Conservation (phyloP, 2,113 vertebrate species). For the Ondatra zibethicus region DNA sequence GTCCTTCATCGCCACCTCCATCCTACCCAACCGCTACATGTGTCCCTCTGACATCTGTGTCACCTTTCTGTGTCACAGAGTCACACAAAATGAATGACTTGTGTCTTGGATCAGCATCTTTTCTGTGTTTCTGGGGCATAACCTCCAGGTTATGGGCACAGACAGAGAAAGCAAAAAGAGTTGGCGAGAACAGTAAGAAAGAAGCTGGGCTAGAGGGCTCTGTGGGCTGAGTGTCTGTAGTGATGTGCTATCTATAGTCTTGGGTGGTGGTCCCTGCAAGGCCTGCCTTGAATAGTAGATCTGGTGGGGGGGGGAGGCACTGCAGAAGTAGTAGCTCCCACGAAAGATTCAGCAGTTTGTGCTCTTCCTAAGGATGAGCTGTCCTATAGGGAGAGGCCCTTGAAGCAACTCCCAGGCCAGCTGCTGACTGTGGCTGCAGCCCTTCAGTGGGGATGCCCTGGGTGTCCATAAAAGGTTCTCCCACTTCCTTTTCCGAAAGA, state of each 20-base stretch:
- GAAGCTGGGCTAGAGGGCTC: background rate
- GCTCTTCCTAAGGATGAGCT: background rate
- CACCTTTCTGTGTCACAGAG: background rate
- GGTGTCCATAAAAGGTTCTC: background rate
- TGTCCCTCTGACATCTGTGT: background rate
- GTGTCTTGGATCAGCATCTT: background rate
- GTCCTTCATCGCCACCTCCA: too few species aligned
- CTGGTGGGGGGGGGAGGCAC: too few species aligned
- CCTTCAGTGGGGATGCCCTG: background rate
- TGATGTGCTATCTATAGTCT: too few species aligned
- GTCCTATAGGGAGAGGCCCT: background rate
- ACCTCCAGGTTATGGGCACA: background rate
- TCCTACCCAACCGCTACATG: accelerated
- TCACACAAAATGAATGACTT: background rate
- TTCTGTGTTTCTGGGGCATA: background rate
- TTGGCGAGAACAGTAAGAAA: background rate
- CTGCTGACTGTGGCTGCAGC: too few species aligned
- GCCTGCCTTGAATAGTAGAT: background rate
- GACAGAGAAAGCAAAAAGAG: background rate
- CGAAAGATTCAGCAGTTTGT: background rate
- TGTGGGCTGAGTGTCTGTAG: background rate
- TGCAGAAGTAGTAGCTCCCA: background rate
- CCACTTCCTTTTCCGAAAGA: background rate
- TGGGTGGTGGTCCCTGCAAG: background rate
- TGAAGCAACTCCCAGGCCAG: background rate